Evolutionary conservation across 2,888 invertebrate genomes (phyloP), one percentile per base, ranked within the genome.

Genomic region (Xestia xanthographa): DNA sequence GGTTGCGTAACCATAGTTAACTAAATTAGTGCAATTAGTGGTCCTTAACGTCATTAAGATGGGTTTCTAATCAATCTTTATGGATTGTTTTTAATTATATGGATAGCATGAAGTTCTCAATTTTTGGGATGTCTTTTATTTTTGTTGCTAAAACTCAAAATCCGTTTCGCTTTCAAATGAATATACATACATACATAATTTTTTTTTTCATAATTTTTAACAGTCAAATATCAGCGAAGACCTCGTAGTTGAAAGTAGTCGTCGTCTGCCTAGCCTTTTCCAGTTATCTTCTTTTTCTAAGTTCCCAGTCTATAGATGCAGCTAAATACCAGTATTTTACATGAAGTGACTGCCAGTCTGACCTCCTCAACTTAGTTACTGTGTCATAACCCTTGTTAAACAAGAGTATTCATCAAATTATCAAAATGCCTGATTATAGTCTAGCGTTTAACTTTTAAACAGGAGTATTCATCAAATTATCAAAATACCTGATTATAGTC

Each of bases 41-140:
- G 77, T 81, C 79, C 81, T 77, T 79, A 78, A 67, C 79, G 68
- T 69, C 72, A 53, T 72, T 38, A 68, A 63, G 53, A 66, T 58
- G 70, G 74, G 71, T 86, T 87, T 87, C 76, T 81, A 88, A 87
- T 86, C 79, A 75, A 83, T 86, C 78, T 74, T n/a, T 43, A 77
- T 77, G 34, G 68, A 72, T 48, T 22, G 26, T 50, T 75, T 66
- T 81, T 48, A 53, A 74, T 73, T 74, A 26, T 71, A 5, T 62
- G n/a, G 53, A 66, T 62, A 66, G 72, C 53, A 11, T 72, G 48
- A 72, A 66, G n/a, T 56, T 45, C 8, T 63, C 4, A 22, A 17
- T 22, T 74, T 66, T 62, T 3, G 6, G 3, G 5, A 17, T 20
- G 26, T 43, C 9, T n/a, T 41, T 26, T 34, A 20, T 60, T 67